Conservation (phyloP, 1,140 invertebrate genomes). For the Streblospio benedicti region DNA sequence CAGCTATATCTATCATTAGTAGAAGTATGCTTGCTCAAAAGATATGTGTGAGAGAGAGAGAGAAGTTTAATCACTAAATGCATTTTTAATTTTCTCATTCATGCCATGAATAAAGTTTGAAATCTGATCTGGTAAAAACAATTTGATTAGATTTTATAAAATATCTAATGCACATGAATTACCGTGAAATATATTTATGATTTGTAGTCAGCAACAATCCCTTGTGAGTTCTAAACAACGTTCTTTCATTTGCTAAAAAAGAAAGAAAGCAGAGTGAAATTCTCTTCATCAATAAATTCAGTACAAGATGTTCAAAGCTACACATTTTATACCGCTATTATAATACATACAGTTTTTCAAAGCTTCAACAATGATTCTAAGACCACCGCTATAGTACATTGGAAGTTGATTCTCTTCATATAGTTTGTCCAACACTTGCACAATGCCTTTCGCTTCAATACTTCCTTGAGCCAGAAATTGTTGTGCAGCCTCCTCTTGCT, state of each 20-base stretch:
- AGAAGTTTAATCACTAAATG: neutral
- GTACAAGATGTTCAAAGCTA: neutral
- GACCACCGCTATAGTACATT: constrained; percentile 39
- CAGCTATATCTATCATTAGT: neutral
- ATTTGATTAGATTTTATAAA: neutral
- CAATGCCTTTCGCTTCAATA: constrained; percentile 24
- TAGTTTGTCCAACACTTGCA: constrained; percentile 31
- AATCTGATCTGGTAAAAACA: neutral
- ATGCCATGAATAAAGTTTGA: neutral
- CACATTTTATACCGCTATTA: neutral
- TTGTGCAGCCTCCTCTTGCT: constrained; percentile 30
- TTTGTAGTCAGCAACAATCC: constrained; percentile 27
- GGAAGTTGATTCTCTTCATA: constrained; percentile 32
- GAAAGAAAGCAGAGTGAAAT: constrained; percentile 1
- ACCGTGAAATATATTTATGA: constrained; percentile 26
- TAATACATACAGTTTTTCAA: constrained; percentile 25
- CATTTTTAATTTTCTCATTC: neutral
- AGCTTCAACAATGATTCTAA: constrained; percentile 26
- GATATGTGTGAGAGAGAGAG: neutral
- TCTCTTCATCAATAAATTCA: neutral
- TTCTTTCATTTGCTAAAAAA: constrained; percentile 29
- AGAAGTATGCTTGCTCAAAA: neutral
- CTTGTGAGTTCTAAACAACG: constrained; percentile 34
- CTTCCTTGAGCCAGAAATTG: constrained; percentile 34
- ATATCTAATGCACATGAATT: neutral